These are phyloP conservation scores for Neosalanx taihuensis DNA, from an alignment of 2,797 vertebrate species.

Conservation along the genomic window DNA sequence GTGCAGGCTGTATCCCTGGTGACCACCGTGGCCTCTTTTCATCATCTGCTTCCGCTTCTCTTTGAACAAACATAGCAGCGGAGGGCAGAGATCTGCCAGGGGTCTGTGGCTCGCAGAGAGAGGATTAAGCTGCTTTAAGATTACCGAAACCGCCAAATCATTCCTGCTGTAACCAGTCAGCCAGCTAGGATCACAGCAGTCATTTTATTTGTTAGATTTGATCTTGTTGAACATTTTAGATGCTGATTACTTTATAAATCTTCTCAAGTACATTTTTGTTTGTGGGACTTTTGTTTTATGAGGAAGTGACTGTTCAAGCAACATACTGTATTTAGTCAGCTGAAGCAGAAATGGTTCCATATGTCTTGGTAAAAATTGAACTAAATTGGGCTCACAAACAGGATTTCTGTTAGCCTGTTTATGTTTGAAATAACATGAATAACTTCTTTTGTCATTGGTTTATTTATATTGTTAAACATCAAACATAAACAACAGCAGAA, in stretches of 20 bases:
- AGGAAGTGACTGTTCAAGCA: too few species aligned
- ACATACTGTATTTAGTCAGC: neutral
- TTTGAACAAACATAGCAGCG: constrained; percentile 65
- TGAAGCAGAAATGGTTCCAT: neutral
- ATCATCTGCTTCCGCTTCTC: constrained; percentile 60
- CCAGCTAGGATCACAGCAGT: constrained; percentile 18
- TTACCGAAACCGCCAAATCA: constrained; percentile 38
- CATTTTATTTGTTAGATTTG: constrained; percentile 35
- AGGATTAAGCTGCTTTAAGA: constrained; percentile 43
- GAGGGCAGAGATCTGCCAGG: constrained; percentile 55
- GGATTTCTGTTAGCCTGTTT: neutral
- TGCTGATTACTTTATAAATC: neutral
- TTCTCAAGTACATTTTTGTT: too few species aligned
- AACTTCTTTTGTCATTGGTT: constrained; percentile 64
- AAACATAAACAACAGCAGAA: constrained; percentile 78
- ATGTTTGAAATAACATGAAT: constrained; percentile 29
- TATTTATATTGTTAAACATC: constrained; percentile 78
- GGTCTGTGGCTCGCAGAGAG: constrained; percentile 49
- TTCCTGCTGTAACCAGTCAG: constrained; percentile 23
- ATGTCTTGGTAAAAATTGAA: constrained; percentile 19
- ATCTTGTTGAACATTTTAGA: constrained; percentile 1
- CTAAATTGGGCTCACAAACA: constrained; percentile 1
- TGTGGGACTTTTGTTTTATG: too few species aligned
- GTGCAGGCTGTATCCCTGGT: constrained; percentile 45
- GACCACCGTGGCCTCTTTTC: constrained; percentile 68